Evolutionary conservation across 2,888 invertebrate species (phyloP), one percentile per base, ranked within the genome.

Genomic region (Aethes cnicana): DNA sequence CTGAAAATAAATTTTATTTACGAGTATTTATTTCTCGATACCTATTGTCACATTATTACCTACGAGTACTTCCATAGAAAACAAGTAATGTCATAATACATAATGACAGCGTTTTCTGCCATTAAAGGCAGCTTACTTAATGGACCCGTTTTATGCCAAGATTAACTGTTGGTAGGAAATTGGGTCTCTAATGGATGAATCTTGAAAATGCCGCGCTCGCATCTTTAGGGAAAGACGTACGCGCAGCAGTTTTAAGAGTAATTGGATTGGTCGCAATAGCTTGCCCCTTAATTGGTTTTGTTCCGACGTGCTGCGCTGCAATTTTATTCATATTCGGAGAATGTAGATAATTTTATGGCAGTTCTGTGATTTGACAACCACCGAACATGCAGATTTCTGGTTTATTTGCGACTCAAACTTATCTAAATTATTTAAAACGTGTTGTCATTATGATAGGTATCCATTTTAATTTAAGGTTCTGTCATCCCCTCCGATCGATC

Each of bases 161-260:
- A 52, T 52, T 52, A 52, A 52, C 52, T 52, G 52, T 52, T 52
- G 52, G 44, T 52, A 52, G 52, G 52, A 52, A 52, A 52, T 52
- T 52, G 52, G 44, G 46, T 37, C 44, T 52, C 46, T 52, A 52
- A 52, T 52, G 52, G 52, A 52, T 52, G 52, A 52, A 52, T 52
- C 44, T 52, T 52, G 39, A 52, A 52, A 52, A 52, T 46, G 52
- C 46, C 37, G 52, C 44, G 44, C 26, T 32, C 52, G 44, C 52
- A 46, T 52, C 52, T 52, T 52, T 46, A 8, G 43, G 50, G 36
- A 50, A 52, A 52, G 52, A 52, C 39, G 39, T 26, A 44, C 44
- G 32, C 47, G 17, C 44, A 52, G 52, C 52, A 52, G 44, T 52
- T 46, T 52, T 46, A 39, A 52, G 52, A 52, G 46, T 52, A 52